Conservation (phyloP, 2,888 invertebrate genomes). For the Tetanocera ferruginea region DNA sequence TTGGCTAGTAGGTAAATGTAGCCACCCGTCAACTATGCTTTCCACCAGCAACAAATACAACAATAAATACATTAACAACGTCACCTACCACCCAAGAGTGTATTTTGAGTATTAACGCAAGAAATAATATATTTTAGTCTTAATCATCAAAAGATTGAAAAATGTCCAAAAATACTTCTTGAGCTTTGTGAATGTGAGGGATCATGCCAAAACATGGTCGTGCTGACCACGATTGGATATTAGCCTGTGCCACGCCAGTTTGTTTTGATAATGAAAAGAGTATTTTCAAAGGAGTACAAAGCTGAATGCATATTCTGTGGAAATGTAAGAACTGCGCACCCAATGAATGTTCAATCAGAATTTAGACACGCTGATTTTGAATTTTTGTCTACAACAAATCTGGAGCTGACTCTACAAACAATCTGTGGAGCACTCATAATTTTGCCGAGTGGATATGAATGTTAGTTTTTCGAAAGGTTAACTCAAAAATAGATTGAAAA, state of each 20-base stretch:
- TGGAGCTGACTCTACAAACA: no score
- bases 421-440: no score
- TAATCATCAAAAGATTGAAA: constrained; percentile 69
- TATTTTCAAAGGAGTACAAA: neutral
- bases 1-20: constrained; percentile 4
- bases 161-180: constrained; percentile 67
- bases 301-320: neutral
- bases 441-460: no score
- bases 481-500: no score
- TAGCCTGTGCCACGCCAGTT: neutral
- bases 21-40: constrained; percentile 43
- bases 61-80: neutral
- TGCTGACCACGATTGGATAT: constrained; percentile 1
- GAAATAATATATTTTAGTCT: constrained; percentile 60
- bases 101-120: constrained; percentile 66
- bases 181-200: constrained; percentile 29
- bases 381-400: no score
- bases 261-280: neutral
- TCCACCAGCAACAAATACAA: constrained; percentile 25
- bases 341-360: neutral
- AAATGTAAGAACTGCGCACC: neutral
- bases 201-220: constrained; percentile 14
- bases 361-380: no score
- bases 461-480: no score
- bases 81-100: constrained; percentile 57